These are phyloP conservation scores for Abramis brama DNA, from an alignment of 2,113 vertebrate genomes.

Conservation along the genomic window DNA sequence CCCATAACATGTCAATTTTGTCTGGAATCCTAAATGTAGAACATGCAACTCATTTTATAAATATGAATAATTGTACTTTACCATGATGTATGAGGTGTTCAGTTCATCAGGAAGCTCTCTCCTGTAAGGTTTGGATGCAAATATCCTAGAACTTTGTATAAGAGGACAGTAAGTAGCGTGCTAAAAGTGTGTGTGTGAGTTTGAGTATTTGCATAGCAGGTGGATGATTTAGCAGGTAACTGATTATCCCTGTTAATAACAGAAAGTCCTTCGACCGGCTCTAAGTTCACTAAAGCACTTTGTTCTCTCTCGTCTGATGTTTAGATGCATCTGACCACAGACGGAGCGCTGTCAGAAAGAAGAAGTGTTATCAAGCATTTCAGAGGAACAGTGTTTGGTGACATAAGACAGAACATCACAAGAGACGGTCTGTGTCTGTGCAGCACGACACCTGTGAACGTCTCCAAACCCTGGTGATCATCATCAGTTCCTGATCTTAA, in stretches of 20 bases:
- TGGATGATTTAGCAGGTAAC: background rate
- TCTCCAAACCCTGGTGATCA: background rate
- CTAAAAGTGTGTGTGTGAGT: conserved; percentile 11
- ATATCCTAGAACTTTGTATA: conserved; percentile 41
- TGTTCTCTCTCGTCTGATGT: background rate
- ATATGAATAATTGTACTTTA: conserved; percentile 63
- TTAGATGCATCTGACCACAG: background rate
- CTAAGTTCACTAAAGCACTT: background rate
- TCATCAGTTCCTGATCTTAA: background rate
- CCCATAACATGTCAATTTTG: background rate
- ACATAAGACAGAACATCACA: background rate
- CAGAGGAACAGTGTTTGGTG: conserved; percentile 7
- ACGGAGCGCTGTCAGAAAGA: background rate
- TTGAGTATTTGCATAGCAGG: conserved; percentile 42
- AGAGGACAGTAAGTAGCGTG: background rate
- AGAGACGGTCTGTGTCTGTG: background rate
- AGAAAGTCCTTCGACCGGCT: conserved; percentile 3
- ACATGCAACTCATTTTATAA: background rate
- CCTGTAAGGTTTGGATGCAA: conserved; percentile 60
- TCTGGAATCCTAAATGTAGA: background rate
- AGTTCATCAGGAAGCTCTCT: conserved; percentile 63
- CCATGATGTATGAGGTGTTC: conserved; percentile 66
- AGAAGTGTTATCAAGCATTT: conserved; percentile 25
- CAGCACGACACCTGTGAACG: background rate
- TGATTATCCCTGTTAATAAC: conserved; percentile 31